A percentile compares a stretch with the other conserved stretches of the same genome.
These are phyloP conservation scores for Artibeus jamaicensis DNA, from an alignment of 2,797 vertebrate genomes.

Conservation along the genomic window DNA sequence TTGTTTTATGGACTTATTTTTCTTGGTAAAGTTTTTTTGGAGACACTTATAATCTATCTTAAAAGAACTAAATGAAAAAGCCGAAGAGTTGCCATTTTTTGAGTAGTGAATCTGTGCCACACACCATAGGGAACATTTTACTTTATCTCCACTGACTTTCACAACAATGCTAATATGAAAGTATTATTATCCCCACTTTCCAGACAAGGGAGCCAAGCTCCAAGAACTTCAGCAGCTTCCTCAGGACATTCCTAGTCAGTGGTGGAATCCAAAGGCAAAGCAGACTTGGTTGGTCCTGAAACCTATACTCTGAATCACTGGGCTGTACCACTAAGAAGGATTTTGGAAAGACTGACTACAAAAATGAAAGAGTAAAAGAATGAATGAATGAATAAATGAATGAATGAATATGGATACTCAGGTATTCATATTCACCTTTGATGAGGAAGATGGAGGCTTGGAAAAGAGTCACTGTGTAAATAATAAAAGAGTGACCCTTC, in stretches of 20 bases:
- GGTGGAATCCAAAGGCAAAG: neutral
- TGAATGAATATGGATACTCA: too few species aligned
- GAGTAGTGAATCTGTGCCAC: neutral
- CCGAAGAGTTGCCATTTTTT: neutral
- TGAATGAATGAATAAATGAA: too few species aligned
- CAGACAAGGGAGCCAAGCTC: neutral
- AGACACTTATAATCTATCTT: neutral
- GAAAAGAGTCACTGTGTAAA: neutral
- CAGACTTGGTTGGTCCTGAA: neutral
- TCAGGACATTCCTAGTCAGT: neutral
- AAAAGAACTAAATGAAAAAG: neutral
- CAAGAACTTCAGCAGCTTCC: neutral
- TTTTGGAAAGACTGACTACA: neutral
- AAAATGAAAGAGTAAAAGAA: too few species aligned
- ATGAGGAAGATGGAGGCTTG: neutral
- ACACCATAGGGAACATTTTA: neutral
- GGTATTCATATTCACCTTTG: neutral
- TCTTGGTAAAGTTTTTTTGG: neutral
- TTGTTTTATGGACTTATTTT: slow-evolving; percentile 15
- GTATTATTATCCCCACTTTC: neutral
- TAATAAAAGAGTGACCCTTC: neutral
- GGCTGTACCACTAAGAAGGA: neutral
- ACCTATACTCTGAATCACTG: neutral
- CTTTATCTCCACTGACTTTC: neutral
- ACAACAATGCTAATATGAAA: neutral